Conservation (phyloP, 1,140 invertebrate species). For the Antheraea mylitta region DNA sequence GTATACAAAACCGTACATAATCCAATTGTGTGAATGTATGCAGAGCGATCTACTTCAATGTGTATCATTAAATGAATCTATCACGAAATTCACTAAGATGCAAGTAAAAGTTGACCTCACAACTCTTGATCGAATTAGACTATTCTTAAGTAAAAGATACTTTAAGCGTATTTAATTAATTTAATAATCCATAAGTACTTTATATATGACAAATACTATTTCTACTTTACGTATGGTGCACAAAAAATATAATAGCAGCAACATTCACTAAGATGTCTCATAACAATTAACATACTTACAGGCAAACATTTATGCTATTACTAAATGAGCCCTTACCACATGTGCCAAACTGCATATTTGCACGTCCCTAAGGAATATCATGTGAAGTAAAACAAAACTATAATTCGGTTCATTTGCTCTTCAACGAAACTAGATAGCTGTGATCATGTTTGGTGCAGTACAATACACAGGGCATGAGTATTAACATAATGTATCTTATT, state of each 20-base stretch:
- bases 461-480: conserved; percentile 1
- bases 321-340: conserved; percentile 34
- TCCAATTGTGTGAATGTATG: too few relatives aligned
- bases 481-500: conserved; percentile 19
- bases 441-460: neutral
- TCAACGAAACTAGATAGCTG: neutral
- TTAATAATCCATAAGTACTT: neutral
- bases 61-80: too few relatives aligned
- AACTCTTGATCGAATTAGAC: neutral
- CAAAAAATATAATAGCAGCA: conserved; percentile 34
- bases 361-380: neutral
- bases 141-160: neutral
- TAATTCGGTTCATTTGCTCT: neutral
- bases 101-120: too few relatives aligned
- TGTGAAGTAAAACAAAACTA: neutral
- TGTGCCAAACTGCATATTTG: conserved; percentile 11
- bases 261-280: conserved; percentile 37
- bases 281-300: conserved; percentile 33
- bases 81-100: too few relatives aligned
- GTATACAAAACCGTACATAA: too few relatives aligned
- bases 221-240: conserved; percentile 32
- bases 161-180: neutral
- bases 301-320: conserved; percentile 27
- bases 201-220: conserved; percentile 37
- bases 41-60: too few relatives aligned